Evolutionary conservation across 2,888 invertebrate species (phyloP), one percentile per base, ranked within the genome.

Genomic region (Chymomyza caudatula): DNA sequence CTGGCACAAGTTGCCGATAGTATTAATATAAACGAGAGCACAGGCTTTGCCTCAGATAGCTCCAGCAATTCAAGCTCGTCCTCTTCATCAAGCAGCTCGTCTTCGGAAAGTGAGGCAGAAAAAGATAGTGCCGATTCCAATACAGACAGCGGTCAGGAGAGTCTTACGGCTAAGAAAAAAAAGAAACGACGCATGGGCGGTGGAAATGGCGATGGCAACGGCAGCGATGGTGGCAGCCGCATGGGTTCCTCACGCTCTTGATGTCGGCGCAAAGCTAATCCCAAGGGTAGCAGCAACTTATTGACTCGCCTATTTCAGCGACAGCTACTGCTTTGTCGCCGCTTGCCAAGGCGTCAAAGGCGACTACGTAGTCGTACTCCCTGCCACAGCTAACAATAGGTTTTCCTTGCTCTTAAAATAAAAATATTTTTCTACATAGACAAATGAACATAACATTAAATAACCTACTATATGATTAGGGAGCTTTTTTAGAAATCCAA

Each of bases 41-140:
- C 97, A 0, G 98, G 98, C 15, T 94, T 98, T 57, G 97, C 97
- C 29, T 98, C 98, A 0, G 98, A 98, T 90, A 97, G 97, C 85
- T 97, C 97, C 0, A 97, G 96, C 78, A 96, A 96, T 77, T 94
- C 94, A 1, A 93, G 93, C 64, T 94, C 94, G 54, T 93, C 93
- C 67, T 95, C 95, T 63, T 95, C 95, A 60, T 95, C 95, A n/a
- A 94, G 95, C 3, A 88, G 88, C 60, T 89, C 88, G 17, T 86
- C 81, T 49, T 76, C 76, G 52, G 82, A 74, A 53, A 77, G 74
- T 52, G 79, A 77, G 25, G 78, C 63, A n/a, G 78, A 68, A 15
- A 74, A 69, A 22, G 74, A 76, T 42, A 93, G 94, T 49, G 91
- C 90, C 77, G 93, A 93, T 78, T 93, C 93, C 4, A 92, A 92